These are phyloP conservation scores for Tachysurus fulvidraco DNA, from an alignment of 2,113 vertebrate genomes.

Conservation along the genomic window DNA sequence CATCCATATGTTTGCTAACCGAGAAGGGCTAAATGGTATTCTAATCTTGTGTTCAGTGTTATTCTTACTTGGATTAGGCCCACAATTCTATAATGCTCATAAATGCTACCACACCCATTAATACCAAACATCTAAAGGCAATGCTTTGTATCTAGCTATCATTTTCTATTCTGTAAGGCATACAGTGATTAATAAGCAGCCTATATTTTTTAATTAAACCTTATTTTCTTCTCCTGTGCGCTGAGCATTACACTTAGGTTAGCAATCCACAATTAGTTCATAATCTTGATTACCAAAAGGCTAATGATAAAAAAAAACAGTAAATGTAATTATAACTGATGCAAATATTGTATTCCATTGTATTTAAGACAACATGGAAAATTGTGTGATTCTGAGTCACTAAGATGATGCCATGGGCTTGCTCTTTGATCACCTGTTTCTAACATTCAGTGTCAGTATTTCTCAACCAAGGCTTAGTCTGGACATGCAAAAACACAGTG, in stretches of 20 bases:
- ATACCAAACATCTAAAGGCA: neutral
- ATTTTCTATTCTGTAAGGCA: neutral
- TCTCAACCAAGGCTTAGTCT: slow-evolving; percentile 51
- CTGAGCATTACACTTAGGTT: neutral
- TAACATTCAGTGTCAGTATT: slow-evolving; percentile 55
- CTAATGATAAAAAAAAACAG: no score
- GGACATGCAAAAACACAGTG: slow-evolving; percentile 56
- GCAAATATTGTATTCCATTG: neutral
- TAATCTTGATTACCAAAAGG: neutral
- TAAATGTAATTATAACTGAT: neutral
- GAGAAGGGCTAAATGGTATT: neutral
- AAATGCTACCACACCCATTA: slow-evolving; percentile 21
- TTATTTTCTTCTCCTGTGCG: neutral
- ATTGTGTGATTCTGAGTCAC: slow-evolving; percentile 49
- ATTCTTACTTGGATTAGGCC: slow-evolving; percentile 5
- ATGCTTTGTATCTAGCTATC: neutral
- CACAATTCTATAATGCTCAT: neutral
- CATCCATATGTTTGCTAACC: neutral
- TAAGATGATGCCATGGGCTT: slow-evolving; percentile 27
- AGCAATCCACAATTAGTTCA: neutral
- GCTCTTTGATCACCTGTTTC: slow-evolving; percentile 41
- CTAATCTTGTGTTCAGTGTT: slow-evolving; percentile 17
- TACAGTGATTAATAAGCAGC: neutral
- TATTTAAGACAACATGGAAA: slow-evolving; percentile 14
- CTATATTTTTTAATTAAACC: neutral